Evolutionary conservation across 2,888 invertebrate species (phyloP), one percentile per base, ranked within the genome.

Genomic region (Entomobrya proxima): DNA sequence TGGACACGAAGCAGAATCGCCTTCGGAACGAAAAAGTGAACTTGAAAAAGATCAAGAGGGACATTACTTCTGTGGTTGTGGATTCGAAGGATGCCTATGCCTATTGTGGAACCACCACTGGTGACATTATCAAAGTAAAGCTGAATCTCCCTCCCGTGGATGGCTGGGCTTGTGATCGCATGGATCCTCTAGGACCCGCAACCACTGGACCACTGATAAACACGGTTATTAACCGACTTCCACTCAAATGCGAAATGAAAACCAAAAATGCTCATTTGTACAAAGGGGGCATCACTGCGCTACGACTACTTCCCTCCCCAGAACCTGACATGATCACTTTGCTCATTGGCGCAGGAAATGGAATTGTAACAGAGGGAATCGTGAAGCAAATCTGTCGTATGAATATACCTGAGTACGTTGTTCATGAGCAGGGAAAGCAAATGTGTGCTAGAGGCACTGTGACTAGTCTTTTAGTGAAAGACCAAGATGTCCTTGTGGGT

Each of bases 31-130:
- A 94, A 30, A 96, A 97, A 91, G 95, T 97, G 1, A 93, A 94
- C 52, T 92, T 96, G 89, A 96, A 96, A 35, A 96, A 96, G 92
- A 92, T 96, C 88, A 95, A 96, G 79, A 93, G 98, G 52, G 93
- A 93, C 75, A 95, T 97, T 30, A 94, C 95, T 37, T 96, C 96
- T 89, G 93, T 96, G 88, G 94, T 94, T 93, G 92, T 96, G 79
- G 95, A 94, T 90, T 92, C 92, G 4, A 93, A 94, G 50, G 97
- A 98, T 91, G 93, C 94, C 64, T 94, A 93, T 86, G 95, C 96
- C 67, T 96, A 95, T 91, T 96, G 97, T 89, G 98, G 98, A 6
- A 98, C 98, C 15, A 93, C 94, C 13, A 96, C 97, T 91, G 98
- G 95, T 40, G 98, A 96, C 91, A 92, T 95, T 9, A 7, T 90